Percentiles rank a stretch among this genome's conserved stretches.
These are phyloP conservation scores for Drosophila birchii DNA, from an alignment of 2,888 invertebrate genomes.

Conservation along the genomic window DNA sequence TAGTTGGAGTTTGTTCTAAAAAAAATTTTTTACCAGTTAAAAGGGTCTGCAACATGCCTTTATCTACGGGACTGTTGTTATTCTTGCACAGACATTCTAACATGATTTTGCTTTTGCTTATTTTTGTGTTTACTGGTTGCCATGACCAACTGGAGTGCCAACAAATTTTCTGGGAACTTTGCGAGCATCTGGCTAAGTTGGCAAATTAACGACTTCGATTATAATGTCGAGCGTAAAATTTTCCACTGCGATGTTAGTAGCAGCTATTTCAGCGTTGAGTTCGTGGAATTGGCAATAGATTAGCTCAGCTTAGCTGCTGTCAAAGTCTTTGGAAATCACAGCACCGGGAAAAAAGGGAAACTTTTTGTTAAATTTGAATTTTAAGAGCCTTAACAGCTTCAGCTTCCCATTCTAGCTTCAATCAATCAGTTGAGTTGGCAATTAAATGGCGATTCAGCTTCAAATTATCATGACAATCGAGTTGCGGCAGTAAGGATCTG, in stretches of 20 bases:
- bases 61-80: neutral
- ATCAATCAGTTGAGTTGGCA: conserved; percentile 4
- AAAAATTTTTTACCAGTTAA: neutral
- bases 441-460: conserved; percentile 22
- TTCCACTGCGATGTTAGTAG: conserved; percentile 1
- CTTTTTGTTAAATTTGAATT: neutral
- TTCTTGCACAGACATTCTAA: neutral
- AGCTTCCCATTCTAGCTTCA: neutral
- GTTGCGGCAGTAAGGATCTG: conserved; percentile 5
- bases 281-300: neutral
- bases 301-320: neutral
- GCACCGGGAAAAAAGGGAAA: neutral
- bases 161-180: conserved; percentile 18
- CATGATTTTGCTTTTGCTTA: neutral
- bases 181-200: conserved; percentile 14
- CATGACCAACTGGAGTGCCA: conserved; percentile 12
- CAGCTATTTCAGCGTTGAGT: neutral
- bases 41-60: neutral
- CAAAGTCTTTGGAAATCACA: neutral
- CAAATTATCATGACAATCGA: conserved; percentile 40
- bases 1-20: neutral
- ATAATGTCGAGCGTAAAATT: conserved; percentile 15
- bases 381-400: neutral
- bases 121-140: conserved; percentile 6
- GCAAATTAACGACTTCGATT: conserved; percentile 28